Evolutionary conservation across 1,140 invertebrate species (phyloP), one percentile per base, ranked within the genome.

Genomic region (Bombyx mandarina): DNA sequence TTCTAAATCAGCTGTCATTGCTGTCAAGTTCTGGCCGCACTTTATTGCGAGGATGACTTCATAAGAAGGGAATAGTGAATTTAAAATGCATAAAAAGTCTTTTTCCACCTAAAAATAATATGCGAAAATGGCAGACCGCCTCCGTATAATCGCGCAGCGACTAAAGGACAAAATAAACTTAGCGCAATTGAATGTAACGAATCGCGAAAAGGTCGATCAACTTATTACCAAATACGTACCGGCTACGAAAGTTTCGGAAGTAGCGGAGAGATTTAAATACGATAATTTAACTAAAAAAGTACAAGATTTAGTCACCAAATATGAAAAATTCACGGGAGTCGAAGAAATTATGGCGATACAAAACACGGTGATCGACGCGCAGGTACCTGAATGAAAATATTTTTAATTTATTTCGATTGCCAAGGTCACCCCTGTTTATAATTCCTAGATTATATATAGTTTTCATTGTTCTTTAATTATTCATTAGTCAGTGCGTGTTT

Each of bases 251-350:
- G 79, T 85, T 26, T 60, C 66, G 0, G 79, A 82, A 52, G 66
- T 87, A 10, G 79, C 82, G 5, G 79, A 85, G 49, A 84, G 75
- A 43, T 76, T 87, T 22, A 85, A 77, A 69, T 73, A 80, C 8
- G 76, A 81, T 43, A 66, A 62, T 26, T 62, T 87, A 6, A 58
- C 73, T 0, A 70, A 63, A 48, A 84, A 67, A 65, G 78, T 85
- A 0, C 73, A 76, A 52, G 82, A 87, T 45, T 52, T 87, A 26
- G 79, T 87, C 10, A 61, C 71, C n/a, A 77, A 69, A 63, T 89
- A 89, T 75, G 88, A 89, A 54, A 86, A 88, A 61, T 88, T 88
- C 43, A 89, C 86, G 0, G 88, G 88, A 8, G 86, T 88, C 6
- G 78, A 86, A 35, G 88, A 89, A 66, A 87, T 89, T 44, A 85